Evolutionary conservation across 2,888 invertebrate species (phyloP).

Genomic region (Eupeodes latifasciatus): DNA sequence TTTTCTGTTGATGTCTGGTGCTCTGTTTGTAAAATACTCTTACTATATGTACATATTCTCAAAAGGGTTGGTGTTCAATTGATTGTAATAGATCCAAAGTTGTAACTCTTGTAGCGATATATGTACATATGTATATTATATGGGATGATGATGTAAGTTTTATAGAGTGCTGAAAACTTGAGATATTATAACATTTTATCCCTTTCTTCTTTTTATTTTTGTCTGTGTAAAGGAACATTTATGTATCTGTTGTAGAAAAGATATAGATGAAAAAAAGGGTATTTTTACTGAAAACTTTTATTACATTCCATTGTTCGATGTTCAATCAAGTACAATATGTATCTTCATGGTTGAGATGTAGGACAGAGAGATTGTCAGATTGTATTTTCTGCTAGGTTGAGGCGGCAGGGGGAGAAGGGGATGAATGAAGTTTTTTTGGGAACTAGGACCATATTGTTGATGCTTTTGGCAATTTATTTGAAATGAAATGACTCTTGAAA

Average conservation of each 20-base stretch:
- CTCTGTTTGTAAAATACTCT: neutral
- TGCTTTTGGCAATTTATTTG: constrained; percentile 29
- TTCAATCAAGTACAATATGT: constrained; percentile 12
- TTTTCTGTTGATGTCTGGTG: neutral
- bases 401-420: too few species aligned
- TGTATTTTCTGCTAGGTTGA: neutral
- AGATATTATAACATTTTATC: constrained; percentile 65
- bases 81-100: constrained; percentile 74
- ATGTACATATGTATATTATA: too few species aligned
- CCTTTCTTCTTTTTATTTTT: constrained; percentile 21
- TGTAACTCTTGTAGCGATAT: constrained; percentile 8
- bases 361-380: constrained; percentile 11
- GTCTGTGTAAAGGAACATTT: neutral
- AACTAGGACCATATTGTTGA: constrained; percentile 10
- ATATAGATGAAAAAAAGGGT: neutral
- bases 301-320: constrained; percentile 33
- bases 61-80: constrained; percentile 73
- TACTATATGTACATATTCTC: neutral
- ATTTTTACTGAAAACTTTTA: constrained; percentile 10
- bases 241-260: neutral
- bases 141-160: constrained; percentile 49
- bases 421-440: too few species aligned
- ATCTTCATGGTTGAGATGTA: neutral
- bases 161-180: constrained; percentile 73
- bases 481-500: neutral